Base-by-base conservation (phyloP, 1,140 invertebrate genomes). In the Araneus ventricosus region DNA sequence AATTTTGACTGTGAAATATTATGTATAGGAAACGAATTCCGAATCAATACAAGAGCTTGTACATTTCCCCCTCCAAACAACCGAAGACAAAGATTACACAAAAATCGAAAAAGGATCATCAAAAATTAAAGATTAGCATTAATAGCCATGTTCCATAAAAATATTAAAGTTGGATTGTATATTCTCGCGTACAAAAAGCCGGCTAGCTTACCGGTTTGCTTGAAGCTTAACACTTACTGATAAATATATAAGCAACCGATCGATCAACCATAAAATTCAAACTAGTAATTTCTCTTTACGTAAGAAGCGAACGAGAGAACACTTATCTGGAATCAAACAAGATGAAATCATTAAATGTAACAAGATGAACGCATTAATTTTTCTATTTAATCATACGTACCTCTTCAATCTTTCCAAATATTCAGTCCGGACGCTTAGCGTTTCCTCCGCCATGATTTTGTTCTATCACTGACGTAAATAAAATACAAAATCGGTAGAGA, bases 371-470 rank as follows among this genome's bases (percentile, higher is more conserved):
- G 45, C 45, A 14, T 14, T 52, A 17, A 52, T 20, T 37, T 34
- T 6, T 4, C 20, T 75, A 6, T 34, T 37, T 8, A 57, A 30
- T 52, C 0, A 27, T 14, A 86, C 27, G n/a, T 70, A 93, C 91
- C 91, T 93, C 59, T 93, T 93, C 27, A 93, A 61, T 79, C 91
- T 63, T 80, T 93, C 85, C 30, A 93, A 34, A 80, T 93, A 93
- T 88, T 93, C 91, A 8, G 91, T 79, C 30, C 91, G 63, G 27
- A 93, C 91, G 39, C 84, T 88, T 20, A 93, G 63, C 91, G 91
- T 93, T 75, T 93, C 91, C 20, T 93, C 91, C 84, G 91, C 91
- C 91, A 93, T 93, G 30, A 79, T 91, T 84, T 45, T 52, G 39
- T 24, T 8, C 34, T 34, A 34, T 34, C 39, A 39, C 24, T 34